Base-by-base conservation (phyloP, 2,888 invertebrate genomes). In the Himalopsyche tibetana region DNA sequence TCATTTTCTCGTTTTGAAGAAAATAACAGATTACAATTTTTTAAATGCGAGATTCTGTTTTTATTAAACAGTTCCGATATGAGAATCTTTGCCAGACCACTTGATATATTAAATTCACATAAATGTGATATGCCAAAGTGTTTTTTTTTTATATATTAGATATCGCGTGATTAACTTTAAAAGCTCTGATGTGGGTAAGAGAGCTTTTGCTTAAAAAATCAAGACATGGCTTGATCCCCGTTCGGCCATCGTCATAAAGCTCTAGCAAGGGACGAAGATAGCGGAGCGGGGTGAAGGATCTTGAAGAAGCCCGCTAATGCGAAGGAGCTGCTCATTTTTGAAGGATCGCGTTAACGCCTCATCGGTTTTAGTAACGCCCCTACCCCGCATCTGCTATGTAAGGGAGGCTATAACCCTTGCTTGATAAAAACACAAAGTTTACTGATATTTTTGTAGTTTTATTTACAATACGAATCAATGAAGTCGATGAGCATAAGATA, bases 331-430 rank as follows among this genome's bases (percentile, higher is more conserved):
- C 40, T 69, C 69, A 40, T 83, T 83, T 83, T 69, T 69, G 83
- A 83, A 74, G 83, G 56, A 83, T 83, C 55, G 28, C 83, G 83
- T 83, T 83, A 69, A 83, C 69, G 83, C 63, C 42, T 83, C 83
- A 83, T 83, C 83, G 83, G 74, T 74, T 83, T 51, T 56, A 40
- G 19, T 38, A 83, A 83, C 74, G 83, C 83, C 83, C 63, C 42
- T 51, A 69, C 83, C 55, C 82, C 40, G 69, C 69, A 74, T 74
- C 74, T 74, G 38, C 36, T 28, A 19, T 74, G 74, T 74, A 38
- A 74, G 36, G 38, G 38, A 36, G 38, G 74, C 36, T 69, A 36
- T 74, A 74, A 74, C 74, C 74, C 74, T 74, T 36, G 12, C 74
- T 38, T 74, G 74, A 74, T 74, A 74, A 74, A 36, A 38, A 15